These are phyloP conservation scores for Muraenolepis orangiensis DNA, from an alignment of 2,797 vertebrate genomes.

Conservation along the genomic window DNA sequence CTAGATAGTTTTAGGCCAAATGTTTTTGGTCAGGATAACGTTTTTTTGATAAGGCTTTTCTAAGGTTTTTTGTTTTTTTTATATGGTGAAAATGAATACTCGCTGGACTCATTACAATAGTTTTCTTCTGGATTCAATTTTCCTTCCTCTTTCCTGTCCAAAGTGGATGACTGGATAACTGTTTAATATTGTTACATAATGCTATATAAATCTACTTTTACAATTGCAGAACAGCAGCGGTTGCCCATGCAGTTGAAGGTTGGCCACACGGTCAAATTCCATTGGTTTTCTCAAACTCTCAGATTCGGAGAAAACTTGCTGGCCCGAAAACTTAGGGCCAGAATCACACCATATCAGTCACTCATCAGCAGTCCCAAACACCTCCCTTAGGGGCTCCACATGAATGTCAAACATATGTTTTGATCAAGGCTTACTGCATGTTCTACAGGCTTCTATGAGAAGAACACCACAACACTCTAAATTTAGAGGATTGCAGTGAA, in stretches of 20 bases:
- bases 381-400: not conserved
- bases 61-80: not conserved
- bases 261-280: not conserved
- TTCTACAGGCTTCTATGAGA: no score
- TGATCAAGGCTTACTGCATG: no score
- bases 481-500: no score
- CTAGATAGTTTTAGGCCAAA: slow-evolving; percentile 24
- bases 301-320: not conserved
- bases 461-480: not conserved
- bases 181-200: not conserved
- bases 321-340: not conserved
- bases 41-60: slow-evolving; percentile 28
- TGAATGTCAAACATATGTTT: no score
- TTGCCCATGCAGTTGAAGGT: not conserved
- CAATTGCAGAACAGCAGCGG: not conserved
- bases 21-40: slow-evolving; percentile 30
- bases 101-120: not conserved
- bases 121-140: slow-evolving; percentile 5
- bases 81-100: not conserved
- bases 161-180: not conserved
- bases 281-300: not conserved
- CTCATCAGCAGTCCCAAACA: not conserved
- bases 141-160: slow-evolving; percentile 16
- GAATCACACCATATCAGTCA: not conserved
- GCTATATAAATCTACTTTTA: not conserved